These are phyloP conservation scores for Bubalus kerabau DNA, from an alignment of 2,113 vertebrate species.

Conservation along the genomic window DNA sequence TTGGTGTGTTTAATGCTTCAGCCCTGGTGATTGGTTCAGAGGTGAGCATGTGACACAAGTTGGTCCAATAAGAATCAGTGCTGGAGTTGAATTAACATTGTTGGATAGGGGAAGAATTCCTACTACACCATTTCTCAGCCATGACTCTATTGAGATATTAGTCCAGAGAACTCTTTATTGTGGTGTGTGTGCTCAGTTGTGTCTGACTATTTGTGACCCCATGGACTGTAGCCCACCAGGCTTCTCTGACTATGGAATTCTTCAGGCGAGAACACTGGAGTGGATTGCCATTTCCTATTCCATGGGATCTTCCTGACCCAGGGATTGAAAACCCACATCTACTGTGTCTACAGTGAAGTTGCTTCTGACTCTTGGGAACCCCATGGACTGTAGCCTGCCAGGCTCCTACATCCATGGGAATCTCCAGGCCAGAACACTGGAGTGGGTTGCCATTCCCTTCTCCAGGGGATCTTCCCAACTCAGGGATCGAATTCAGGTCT, in stretches of 20 bases:
- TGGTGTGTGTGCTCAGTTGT: not conserved
- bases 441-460: no score
- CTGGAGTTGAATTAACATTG: not conserved
- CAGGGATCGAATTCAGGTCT: no score
- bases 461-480: no score
- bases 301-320: not conserved
- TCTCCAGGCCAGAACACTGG: no score
- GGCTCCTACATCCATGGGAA: no score
- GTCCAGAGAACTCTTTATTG: not conserved
- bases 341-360: not conserved
- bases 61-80: not conserved
- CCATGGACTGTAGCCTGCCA: no score
- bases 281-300: not conserved
- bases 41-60: not conserved
- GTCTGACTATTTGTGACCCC: accelerated
- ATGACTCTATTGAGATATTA: not conserved
- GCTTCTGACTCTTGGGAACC: no score
- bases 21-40: not conserved
- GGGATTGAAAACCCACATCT: not conserved
- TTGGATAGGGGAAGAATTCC: not conserved
- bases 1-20: not conserved
- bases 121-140: not conserved
- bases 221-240: not conserved
- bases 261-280: not conserved
- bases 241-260: not conserved